phyloP scores from a whole-genome alignment of 2,113 vertebrate species.

The Acanthochromis polyacanthus region DNA sequence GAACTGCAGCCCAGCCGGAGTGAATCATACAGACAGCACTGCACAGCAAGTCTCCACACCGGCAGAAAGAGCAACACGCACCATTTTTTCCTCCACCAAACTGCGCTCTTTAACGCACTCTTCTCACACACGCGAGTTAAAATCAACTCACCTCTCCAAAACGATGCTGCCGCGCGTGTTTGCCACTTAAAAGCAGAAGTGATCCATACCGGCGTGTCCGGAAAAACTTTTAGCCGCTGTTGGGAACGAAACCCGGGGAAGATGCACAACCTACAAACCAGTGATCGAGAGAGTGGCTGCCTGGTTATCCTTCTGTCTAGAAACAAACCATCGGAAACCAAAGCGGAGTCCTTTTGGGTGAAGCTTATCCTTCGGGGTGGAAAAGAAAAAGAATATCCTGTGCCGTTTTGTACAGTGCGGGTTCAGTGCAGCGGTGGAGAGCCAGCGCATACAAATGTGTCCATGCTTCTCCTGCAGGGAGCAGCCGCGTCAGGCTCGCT shows the following conservation, averaged over 20 bases:
- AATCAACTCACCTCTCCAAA: conserved; percentile 76
- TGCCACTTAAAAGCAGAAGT: conserved; percentile 76
- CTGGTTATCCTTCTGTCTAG: conserved; percentile 59
- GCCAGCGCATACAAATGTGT: conserved; percentile 87
- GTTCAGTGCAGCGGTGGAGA: conserved; percentile 84
- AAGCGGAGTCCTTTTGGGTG: conserved; percentile 66
- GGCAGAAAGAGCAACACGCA: conserved; percentile 27
- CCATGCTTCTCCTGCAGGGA: conserved; percentile 86
- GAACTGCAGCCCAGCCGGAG: conserved; percentile 3
- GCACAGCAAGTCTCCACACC: conserved; percentile 3
- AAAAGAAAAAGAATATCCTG: conserved; percentile 79
- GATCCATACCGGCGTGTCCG: conserved; percentile 79
- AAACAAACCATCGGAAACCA: conserved; percentile 62
- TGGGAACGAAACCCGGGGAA: conserved; percentile 21
- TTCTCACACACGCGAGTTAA: not conserved
- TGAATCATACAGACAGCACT: conserved; percentile 32
- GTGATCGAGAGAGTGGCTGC: conserved; percentile 25
- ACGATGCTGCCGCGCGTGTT: conserved; percentile 41
- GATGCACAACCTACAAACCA: conserved; percentile 21
- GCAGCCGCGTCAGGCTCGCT: conserved; percentile 82
- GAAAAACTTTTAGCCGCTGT: conserved; percentile 88
- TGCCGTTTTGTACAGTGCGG: conserved; percentile 81
- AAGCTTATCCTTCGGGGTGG: conserved; percentile 81
- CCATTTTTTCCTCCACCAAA: not conserved
- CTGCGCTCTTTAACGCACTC: no score